Conservation (phyloP, 2,888 invertebrate genomes). For the Polyommatus icarus region DNA sequence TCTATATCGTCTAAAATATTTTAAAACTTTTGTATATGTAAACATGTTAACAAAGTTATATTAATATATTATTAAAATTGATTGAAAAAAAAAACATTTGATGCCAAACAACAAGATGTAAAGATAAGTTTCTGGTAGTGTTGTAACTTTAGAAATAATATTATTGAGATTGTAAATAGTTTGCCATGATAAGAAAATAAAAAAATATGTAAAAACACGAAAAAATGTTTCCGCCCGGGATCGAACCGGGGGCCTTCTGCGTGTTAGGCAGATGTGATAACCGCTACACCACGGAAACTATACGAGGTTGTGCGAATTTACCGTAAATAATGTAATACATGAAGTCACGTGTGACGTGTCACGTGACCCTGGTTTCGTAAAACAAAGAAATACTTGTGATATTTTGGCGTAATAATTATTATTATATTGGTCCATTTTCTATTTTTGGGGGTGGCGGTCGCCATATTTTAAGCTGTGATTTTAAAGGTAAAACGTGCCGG, state of each 20-base stretch:
- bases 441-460: too few species aligned
- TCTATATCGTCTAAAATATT: too few species aligned
- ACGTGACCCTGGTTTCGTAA: not conserved
- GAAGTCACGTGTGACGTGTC: not conserved
- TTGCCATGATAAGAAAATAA: not conserved
- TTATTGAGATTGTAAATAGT: too few species aligned
- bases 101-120: not conserved
- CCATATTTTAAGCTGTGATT: too few species aligned
- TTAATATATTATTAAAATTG: too few species aligned
- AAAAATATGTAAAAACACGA: not conserved
- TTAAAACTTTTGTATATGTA: too few species aligned
- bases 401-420: too few species aligned
- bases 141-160: too few species aligned
- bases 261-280: conserved; percentile 96
- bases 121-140: not conserved
- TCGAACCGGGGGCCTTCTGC: conserved; percentile 95
- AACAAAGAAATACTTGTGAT: not conserved
- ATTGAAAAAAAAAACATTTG: too few species aligned
- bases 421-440: too few species aligned
- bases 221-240: conserved; percentile 90
- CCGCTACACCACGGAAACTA: conserved; percentile 93
- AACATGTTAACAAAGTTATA: too few species aligned
- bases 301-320: not conserved
- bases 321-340: not conserved
- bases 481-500: too few species aligned